phyloP scores from a whole-genome alignment of 2,888 invertebrate species.

The Nomada goodeniana region DNA sequence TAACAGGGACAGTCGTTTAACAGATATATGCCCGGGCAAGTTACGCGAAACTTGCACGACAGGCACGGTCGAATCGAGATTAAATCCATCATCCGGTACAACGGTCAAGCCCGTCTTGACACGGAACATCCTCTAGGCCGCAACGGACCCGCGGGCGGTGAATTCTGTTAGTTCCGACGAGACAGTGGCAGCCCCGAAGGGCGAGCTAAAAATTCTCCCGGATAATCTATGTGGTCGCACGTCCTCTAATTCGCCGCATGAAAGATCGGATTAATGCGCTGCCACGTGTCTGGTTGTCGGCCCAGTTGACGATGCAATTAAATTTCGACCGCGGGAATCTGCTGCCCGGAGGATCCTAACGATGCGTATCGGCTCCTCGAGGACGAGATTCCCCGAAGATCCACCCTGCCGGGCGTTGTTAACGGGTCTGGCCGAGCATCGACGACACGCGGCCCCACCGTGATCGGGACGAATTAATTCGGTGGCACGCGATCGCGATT shows the following conservation, averaged over 20 bases:
- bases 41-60: not conserved
- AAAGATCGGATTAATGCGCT: constrained; percentile 53
- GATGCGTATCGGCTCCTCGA: constrained; percentile 44
- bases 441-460: not conserved
- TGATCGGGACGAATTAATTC: not conserved
- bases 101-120: not conserved
- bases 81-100: constrained; percentile 25
- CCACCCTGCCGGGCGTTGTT: not conserved
- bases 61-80: not conserved
- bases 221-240: constrained; percentile 55
- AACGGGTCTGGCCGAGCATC: not conserved
- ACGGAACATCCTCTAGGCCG: not conserved
- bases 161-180: not conserved
- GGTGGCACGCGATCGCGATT: not conserved
- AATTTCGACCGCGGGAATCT: constrained; percentile 40
- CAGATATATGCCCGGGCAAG: not conserved
- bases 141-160: not conserved
- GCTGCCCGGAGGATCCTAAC: constrained; percentile 19
- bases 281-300: constrained; percentile 42
- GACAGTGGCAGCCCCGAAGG: not conserved
- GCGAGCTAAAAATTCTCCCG: constrained; percentile 5
- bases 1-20: not conserved
- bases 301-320: constrained; percentile 52
- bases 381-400: constrained; percentile 21
- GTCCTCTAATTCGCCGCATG: constrained; percentile 32